phyloP scores from a whole-genome alignment of 2,888 invertebrate species.

The Thecocarcelia acutangulata region DNA sequence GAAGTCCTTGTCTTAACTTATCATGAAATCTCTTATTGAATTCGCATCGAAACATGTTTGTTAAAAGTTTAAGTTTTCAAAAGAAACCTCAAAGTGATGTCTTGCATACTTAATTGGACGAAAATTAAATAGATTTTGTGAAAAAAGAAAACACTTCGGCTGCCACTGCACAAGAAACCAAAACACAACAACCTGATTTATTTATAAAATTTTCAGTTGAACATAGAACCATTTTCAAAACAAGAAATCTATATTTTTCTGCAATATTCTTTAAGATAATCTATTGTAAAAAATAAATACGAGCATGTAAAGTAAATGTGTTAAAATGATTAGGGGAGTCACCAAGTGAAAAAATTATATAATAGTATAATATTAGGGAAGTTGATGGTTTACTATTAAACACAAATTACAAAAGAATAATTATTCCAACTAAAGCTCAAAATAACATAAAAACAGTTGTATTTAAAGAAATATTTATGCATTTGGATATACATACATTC shows the following conservation, averaged over 20 bases:
- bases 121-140: conserved; percentile 18
- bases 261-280: conserved; percentile 38
- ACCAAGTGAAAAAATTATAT: conserved; percentile 24
- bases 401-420: conserved; percentile 26
- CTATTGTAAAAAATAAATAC: conserved; percentile 46
- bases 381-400: conserved; percentile 55
- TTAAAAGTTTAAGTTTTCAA: conserved; percentile 50
- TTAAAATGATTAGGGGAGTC: conserved; percentile 57
- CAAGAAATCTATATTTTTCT: conserved; percentile 34
- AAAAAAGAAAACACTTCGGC: conserved; percentile 12
- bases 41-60: conserved; percentile 48
- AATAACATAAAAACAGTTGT: background rate
- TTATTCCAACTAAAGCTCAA: conserved; percentile 49
- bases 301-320: background rate
- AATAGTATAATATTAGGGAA: too few species aligned
- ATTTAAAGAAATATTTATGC: conserved; percentile 40
- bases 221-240: conserved; percentile 61
- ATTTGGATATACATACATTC: conserved; percentile 44
- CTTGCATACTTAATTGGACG: conserved; percentile 44
- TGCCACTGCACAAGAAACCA: conserved; percentile 37
- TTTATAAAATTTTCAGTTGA: conserved; percentile 66
- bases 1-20: conserved; percentile 24
- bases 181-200: conserved; percentile 64
- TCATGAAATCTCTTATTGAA: conserved; percentile 62
- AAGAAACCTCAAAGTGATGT: conserved; percentile 55